Percentiles rank a stretch among this genome's conserved stretches.
Conservation (phyloP, 2,113 vertebrate species). For the Edolisoma coerulescens region DNA sequence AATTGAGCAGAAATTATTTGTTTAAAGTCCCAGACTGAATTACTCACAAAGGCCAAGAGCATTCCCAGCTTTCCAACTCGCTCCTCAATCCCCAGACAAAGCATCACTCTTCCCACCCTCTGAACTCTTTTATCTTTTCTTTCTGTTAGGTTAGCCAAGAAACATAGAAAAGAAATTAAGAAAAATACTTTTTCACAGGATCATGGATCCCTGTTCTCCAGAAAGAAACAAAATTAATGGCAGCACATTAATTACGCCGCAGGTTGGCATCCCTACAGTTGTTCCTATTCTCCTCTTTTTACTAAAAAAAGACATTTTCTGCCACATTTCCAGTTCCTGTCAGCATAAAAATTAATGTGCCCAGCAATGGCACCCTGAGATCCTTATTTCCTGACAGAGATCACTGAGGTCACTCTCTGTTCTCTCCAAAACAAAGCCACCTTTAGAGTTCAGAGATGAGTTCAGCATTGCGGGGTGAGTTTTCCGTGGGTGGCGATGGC, state of each 20-base stretch:
- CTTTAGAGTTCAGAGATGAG: neutral
- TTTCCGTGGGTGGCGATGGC: neutral
- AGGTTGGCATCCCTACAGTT: neutral
- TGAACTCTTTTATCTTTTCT: neutral
- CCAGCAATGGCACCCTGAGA: neutral
- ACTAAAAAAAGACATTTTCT: neutral
- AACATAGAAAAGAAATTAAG: no score
- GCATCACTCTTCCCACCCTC: neutral
- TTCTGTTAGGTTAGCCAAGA: neutral
- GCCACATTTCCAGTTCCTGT: neutral
- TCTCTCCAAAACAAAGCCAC: slow-evolving; percentile 6
- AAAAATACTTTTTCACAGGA: no score
- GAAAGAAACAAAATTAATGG: neutral
- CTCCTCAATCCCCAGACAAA: neutral
- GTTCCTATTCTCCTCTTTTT: neutral
- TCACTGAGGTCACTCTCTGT: neutral
- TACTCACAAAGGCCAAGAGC: neutral
- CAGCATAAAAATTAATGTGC: neutral
- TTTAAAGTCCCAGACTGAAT: neutral
- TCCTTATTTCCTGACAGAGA: slow-evolving; percentile 1
- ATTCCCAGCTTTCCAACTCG: neutral
- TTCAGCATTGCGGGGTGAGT: neutral
- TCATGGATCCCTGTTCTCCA: neutral
- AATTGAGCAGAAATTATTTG: neutral
- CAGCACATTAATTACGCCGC: neutral